Base-by-base conservation (phyloP, 2,888 invertebrate genomes). In the Sepiola atlantica region DNA sequence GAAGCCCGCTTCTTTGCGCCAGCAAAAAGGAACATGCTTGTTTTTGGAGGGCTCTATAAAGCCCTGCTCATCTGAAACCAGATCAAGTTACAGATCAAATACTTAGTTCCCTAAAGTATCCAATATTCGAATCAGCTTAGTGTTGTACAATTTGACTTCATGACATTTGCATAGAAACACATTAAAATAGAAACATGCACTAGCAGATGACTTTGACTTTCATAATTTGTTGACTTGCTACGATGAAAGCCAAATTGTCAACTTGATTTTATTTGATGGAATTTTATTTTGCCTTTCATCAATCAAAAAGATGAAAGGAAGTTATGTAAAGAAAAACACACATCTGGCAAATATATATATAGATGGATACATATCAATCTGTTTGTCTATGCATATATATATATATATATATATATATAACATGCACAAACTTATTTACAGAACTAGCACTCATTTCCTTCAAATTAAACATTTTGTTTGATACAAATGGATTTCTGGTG, bases 281-380 rank as follows among this genome's bases (percentile, higher is more conserved):
- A 77, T 32, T 77, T 32, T n/a, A n/a, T n/a, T 77, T 77, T 77
- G 77, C 77, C n/a, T 77, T 77, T 77, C n/a, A 77, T 77, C 77
- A 77, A n/a, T 32, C 16, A 77, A 32, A 77, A 77, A n/a, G 12
- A 28, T 77, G 77, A 77, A 77, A 77, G 77, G 77, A 77, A 77
- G n/a, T 77, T 14, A 77, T 77, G n/a, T n/a, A 77, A 45, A 77
- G 77, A n/a, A 32, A 77, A 77, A 77, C 2, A 45, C 2, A 8
- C 77, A 77, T 77, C 12, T 77, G n/a, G n/a, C 32, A n/a, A 4
- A n/a, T 28, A 28, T 2, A 45, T 45, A 32, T 16, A 77, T 77
- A 77, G 12, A n/a, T n/a, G 28, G 77, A n/a, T 77, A n/a, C 77
- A n/a, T n/a, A 24, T 61, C 8, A 21, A 61, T 1, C 14, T 77